Percentiles rank a stretch among this genome's conserved stretches.
phyloP scores from a whole-genome alignment of 2,888 invertebrate genomes.

The Lissonota sp. region DNA sequence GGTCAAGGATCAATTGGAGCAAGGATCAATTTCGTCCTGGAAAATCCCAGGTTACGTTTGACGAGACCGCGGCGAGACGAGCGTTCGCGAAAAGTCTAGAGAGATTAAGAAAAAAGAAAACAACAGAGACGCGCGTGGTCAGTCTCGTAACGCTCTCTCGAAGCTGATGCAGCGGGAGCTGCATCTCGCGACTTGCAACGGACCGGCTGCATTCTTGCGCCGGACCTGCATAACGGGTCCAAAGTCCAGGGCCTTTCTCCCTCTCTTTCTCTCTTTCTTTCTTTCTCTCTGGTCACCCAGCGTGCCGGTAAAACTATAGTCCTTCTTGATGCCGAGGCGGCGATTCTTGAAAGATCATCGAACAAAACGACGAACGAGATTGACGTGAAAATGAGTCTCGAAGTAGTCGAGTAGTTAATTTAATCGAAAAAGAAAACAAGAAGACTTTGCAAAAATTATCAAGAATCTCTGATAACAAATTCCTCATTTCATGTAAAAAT shows the following conservation, averaged over 20 bases:
- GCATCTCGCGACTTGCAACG: slow-evolving; percentile 57
- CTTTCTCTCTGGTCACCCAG: slow-evolving; percentile 14
- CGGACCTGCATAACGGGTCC: slow-evolving; percentile 76
- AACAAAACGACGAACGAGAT: background rate
- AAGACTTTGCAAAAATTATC: background rate
- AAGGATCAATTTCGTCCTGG: too few species aligned
- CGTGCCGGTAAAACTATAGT: background rate
- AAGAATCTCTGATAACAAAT: too few species aligned
- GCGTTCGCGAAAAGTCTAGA: background rate
- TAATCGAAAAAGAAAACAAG: background rate
- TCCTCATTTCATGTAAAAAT: too few species aligned
- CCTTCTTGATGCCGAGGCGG: slow-evolving; percentile 2
- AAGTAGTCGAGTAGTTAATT: slow-evolving; percentile 12
- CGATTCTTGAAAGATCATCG: slow-evolving; percentile 6
- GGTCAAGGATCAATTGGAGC: too few species aligned
- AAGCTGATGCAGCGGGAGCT: slow-evolving; percentile 25
- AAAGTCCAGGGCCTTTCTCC: slow-evolving; percentile 62
- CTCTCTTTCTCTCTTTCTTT: slow-evolving; percentile 34
- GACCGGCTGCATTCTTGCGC: slow-evolving; percentile 75
- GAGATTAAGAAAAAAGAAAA: background rate
- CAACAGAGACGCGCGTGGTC: slow-evolving; percentile 43
- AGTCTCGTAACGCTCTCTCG: slow-evolving; percentile 23
- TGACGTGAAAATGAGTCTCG: slow-evolving; percentile 16
- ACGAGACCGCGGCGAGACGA: too few species aligned
- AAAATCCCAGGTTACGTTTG: too few species aligned